Evolutionary conservation across 2,797 vertebrate species (phyloP).

Genomic region (Tolypeutes matacus): DNA sequence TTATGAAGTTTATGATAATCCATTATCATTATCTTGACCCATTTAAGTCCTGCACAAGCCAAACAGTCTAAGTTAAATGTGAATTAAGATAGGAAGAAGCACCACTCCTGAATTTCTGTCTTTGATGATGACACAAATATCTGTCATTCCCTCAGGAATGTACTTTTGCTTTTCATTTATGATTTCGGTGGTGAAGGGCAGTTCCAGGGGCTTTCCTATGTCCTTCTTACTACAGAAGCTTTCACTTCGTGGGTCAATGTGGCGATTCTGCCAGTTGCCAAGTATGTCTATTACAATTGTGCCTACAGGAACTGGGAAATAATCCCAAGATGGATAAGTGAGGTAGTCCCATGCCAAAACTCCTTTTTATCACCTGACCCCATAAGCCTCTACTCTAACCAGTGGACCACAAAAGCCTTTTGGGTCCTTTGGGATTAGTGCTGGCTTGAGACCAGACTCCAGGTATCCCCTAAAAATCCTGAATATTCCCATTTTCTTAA

Average conservation of each 20-base stretch:
- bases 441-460: neutral
- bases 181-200: neutral
- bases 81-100: neutral
- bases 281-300: neutral
- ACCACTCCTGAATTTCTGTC: neutral
- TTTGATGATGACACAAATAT: neutral
- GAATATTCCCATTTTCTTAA: neutral
- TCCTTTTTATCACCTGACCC: neutral
- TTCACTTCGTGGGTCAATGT: neutral
- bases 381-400: constrained; percentile 38
- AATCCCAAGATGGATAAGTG: neutral
- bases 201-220: neutral
- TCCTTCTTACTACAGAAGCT: neutral
- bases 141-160: neutral
- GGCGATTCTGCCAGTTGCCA: neutral
- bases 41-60: neutral
- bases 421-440: neutral
- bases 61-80: neutral
- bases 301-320: neutral
- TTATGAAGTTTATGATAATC: neutral
- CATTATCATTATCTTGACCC: neutral
- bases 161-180: neutral
- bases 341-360: neutral
- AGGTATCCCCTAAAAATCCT: neutral
- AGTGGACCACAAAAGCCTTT: neutral